Percentiles rank a stretch among this genome's conserved stretches.
Conservation (phyloP, 2,113 vertebrate genomes). For the Heteronetta atricapilla region DNA sequence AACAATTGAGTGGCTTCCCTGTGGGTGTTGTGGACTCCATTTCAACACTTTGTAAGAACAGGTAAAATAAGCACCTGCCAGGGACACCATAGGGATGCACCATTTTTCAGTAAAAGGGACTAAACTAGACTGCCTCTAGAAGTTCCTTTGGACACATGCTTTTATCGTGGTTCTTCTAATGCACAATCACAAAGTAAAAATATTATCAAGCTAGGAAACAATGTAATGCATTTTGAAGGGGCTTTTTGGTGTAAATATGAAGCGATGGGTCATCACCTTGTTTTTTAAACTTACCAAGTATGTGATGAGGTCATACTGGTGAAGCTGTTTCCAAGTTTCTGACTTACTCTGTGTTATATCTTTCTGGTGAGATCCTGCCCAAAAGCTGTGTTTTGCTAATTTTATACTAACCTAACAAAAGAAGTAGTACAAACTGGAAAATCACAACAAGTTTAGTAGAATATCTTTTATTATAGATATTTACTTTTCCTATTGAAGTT, state of each 20-base stretch:
- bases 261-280: not conserved
- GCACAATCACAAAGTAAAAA: not conserved
- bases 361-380: not conserved
- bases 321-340: not conserved
- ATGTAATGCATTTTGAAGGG: not conserved
- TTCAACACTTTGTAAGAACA: not conserved
- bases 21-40: not conserved
- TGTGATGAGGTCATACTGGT: not conserved
- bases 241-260: not conserved
- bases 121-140: not conserved
- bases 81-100: not conserved
- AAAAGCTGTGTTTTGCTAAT: not conserved
- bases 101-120: not conserved
- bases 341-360: not conserved
- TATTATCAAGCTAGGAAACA: not conserved
- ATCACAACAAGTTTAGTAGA: not conserved
- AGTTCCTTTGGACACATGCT: not conserved
- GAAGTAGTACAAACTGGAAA: no score
- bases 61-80: not conserved
- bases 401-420: not conserved
- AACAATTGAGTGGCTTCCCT: not conserved
- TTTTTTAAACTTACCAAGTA: not conserved
- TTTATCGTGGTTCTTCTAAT: not conserved
- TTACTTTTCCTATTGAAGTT: not conserved
- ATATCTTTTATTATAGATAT: not conserved